Base-by-base conservation (phyloP, 2,888 invertebrate genomes). In the Mamestra brassicae region DNA sequence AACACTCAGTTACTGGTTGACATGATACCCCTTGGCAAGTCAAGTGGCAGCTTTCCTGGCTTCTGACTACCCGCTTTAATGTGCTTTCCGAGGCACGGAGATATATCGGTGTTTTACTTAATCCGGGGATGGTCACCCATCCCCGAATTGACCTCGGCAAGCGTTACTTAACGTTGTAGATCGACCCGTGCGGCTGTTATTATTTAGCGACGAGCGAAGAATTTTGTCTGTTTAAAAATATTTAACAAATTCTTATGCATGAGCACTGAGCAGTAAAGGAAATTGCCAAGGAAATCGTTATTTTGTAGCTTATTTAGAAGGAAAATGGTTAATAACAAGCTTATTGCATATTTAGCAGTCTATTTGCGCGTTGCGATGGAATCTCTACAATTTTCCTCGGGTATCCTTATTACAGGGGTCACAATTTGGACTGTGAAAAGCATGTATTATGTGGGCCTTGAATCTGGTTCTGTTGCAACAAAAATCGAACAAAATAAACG, bases 271-370 rank as follows among this genome's bases (percentile, higher is more conserved):
- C 36, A 38, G 17, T 58, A 11, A 13, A 52, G 50, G 54, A 75
- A 54, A 74, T 47, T 61, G 8, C 66, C 63, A n/a, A 50, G 57
- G n/a, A 58, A 42, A 15, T 34, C 34, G n/a, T 45, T 69, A n/a
- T 57, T 36, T 3, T 3, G 11, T 36, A 58, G 26, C 13, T 58
- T 58, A 52, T 52, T 69, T 50, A 13, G 10, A 34, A 74, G 36
- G 26, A 61, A 61, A 61, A 61, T 34, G n/a, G n/a, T 11, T 50
- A 34, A 73, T 38, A 74, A 55, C 7, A 38, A 47, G 54, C 54
- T 60, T 73, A 75, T 50, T 74, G 34, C n/a, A 52, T 57, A 58
- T 66, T 62, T 50, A 38, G 1, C 11, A 61, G 61, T 62, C 10
- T 4, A 54, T 65, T 64, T 47, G 13, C 47, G 26, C 34, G 38